Percentiles rank a stretch among this genome's conserved stretches.
These are phyloP conservation scores for Artibeus jamaicensis DNA, from an alignment of 2,797 vertebrate species.

Conservation along the genomic window DNA sequence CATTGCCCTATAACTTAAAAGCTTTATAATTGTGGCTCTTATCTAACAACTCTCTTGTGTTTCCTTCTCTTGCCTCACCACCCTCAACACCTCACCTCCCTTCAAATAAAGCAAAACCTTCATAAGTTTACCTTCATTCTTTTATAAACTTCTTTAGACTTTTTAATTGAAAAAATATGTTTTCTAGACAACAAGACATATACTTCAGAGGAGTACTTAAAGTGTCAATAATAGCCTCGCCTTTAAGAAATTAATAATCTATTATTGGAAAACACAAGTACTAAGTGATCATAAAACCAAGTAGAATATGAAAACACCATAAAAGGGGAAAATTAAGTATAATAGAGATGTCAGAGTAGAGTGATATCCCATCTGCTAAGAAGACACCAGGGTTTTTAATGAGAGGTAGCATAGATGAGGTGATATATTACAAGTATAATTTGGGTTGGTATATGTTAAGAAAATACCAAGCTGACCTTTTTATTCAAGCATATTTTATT, in stretches of 20 bases:
- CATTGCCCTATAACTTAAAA: background rate
- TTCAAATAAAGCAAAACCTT: background rate
- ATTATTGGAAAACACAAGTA: background rate
- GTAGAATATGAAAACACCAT: background rate
- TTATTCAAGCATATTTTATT: no score
- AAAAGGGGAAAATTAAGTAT: background rate
- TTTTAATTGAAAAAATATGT: slow-evolving; percentile 2
- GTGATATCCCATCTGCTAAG: background rate
- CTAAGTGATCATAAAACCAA: background rate
- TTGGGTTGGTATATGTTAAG: background rate
- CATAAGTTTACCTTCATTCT: background rate
- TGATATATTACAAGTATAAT: background rate
- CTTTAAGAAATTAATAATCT: background rate
- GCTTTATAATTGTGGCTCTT: background rate
- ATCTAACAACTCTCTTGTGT: background rate
- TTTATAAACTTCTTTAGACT: slow-evolving; percentile 11
- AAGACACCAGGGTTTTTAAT: background rate
- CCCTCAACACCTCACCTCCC: accelerated
- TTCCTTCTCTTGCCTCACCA: background rate
- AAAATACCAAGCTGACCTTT: background rate
- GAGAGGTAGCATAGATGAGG: background rate
- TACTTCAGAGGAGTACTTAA: background rate
- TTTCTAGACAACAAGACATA: background rate
- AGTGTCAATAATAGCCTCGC: background rate
- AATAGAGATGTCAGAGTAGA: background rate